Percentiles rank a stretch among this genome's conserved stretches.
Evolutionary conservation across 2,797 vertebrate species (phyloP).

Genomic region (Pitangus sulphuratus): DNA sequence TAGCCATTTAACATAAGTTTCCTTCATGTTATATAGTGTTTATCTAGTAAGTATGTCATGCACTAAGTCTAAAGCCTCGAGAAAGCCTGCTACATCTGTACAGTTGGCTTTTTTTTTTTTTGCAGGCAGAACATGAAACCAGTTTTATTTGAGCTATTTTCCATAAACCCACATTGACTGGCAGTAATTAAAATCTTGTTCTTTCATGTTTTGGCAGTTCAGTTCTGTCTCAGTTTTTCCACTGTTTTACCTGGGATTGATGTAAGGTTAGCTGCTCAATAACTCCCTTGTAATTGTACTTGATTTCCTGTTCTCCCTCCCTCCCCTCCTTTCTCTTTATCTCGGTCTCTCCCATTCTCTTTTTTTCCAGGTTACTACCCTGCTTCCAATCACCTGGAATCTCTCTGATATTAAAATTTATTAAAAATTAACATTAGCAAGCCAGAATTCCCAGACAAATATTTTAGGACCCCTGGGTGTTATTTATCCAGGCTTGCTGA

Average conservation of each 20-base stretch:
- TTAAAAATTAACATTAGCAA: conserved; percentile 65
- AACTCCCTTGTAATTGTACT: conserved; percentile 16
- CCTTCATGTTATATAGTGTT: conserved; percentile 44
- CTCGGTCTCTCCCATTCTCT: neutral
- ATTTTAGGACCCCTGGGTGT: conserved; percentile 48
- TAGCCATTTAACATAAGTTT: conserved; percentile 50
- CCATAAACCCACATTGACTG: conserved; percentile 47
- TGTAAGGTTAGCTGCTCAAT: conserved; percentile 36
- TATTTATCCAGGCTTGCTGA: conserved; percentile 59
- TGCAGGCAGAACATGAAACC: conserved; percentile 40
- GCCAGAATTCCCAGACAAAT: conserved; percentile 49
- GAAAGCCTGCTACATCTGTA: conserved; percentile 38
- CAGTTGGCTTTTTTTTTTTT: neutral
- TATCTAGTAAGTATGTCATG: conserved; percentile 40
- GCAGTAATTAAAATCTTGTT: conserved; percentile 62
- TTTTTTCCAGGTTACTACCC: neutral
- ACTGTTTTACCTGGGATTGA: conserved; percentile 44
- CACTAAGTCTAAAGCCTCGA: conserved; percentile 34
- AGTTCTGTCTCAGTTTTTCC: conserved; percentile 45
- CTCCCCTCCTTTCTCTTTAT: neutral
- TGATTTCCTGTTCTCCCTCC: conserved; percentile 45
- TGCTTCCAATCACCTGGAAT: conserved; percentile 45
- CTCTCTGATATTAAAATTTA: conserved; percentile 55
- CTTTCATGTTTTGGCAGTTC: conserved; percentile 50
- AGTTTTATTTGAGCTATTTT: conserved; percentile 43